Conservation (phyloP, 2,113 vertebrate species). For the Sterrhoptilus dennistouni region DNA sequence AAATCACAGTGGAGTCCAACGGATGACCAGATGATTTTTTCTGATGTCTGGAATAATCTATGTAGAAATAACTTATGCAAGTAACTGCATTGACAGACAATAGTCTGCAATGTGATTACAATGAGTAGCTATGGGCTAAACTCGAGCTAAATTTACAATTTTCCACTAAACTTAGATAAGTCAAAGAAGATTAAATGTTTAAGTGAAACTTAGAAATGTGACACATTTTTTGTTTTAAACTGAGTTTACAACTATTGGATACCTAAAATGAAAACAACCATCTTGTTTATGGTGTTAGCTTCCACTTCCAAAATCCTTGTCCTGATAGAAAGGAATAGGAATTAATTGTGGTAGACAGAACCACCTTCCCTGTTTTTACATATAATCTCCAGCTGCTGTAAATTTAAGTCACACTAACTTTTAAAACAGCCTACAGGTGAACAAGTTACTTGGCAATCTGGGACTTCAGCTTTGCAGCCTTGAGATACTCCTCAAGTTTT, state of each 20-base stretch:
- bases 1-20: background rate
- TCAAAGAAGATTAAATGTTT: background rate
- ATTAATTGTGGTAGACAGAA: background rate
- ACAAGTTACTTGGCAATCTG: background rate
- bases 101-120: background rate
- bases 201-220: background rate
- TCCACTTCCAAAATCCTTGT: background rate
- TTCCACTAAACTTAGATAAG: background rate
- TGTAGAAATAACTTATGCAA: background rate
- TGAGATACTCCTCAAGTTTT: background rate
- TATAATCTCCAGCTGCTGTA: background rate
- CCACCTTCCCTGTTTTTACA: background rate
- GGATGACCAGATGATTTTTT: background rate
- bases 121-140: fast-evolving
- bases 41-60: background rate
- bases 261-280: background rate
- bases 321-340: background rate
- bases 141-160: background rate
- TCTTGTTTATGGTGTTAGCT: background rate
- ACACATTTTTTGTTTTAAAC: background rate
- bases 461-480: background rate
- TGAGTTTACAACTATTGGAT: background rate
- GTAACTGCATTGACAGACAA: background rate
- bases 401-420: background rate
- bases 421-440: background rate